Percentiles rank a stretch among this genome's conserved stretches.
phyloP scores from a whole-genome alignment of 2,797 vertebrate genomes.

The Crocidura indochinensis region DNA sequence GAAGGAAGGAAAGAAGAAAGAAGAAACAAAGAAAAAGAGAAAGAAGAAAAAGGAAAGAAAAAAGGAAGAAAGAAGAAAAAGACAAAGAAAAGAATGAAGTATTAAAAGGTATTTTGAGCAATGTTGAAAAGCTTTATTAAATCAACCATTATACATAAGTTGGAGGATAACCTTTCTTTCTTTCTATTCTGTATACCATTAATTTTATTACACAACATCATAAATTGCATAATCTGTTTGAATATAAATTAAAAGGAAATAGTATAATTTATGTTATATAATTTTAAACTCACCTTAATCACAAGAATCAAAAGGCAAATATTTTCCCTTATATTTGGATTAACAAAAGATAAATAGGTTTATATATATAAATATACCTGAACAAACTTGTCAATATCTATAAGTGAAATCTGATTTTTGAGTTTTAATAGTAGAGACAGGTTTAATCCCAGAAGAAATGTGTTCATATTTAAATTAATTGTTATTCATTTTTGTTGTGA shows the following conservation, averaged over 20 bases:
- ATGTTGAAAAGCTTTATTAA: no score
- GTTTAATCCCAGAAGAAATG: background rate
- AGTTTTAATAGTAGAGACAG: constrained; percentile 3
- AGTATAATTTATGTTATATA: constrained; percentile 27
- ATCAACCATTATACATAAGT: no score
- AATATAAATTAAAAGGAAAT: constrained; percentile 64
- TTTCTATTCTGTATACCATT: constrained; percentile 31
- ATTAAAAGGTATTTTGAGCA: no score
- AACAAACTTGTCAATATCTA: constrained; percentile 2
- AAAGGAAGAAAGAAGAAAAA: no score
- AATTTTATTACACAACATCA: background rate
- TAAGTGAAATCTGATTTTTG: constrained; percentile 10
- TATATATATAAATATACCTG: background rate
- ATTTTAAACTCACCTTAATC: constrained; percentile 41
- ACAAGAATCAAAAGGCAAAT: constrained; percentile 58
- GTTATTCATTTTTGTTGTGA: background rate
- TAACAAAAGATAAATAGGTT: constrained; percentile 8
- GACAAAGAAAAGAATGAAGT: no score
- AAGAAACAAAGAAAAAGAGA: no score
- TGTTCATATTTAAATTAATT: background rate
- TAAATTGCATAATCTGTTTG: constrained; percentile 5
- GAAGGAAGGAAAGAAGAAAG: no score
- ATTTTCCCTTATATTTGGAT: constrained; percentile 59
- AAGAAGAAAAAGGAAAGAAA: no score
- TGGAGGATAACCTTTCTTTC: no score